Conservation (phyloP, 2,888 invertebrate species). For the Pseudanteris insignis region DNA sequence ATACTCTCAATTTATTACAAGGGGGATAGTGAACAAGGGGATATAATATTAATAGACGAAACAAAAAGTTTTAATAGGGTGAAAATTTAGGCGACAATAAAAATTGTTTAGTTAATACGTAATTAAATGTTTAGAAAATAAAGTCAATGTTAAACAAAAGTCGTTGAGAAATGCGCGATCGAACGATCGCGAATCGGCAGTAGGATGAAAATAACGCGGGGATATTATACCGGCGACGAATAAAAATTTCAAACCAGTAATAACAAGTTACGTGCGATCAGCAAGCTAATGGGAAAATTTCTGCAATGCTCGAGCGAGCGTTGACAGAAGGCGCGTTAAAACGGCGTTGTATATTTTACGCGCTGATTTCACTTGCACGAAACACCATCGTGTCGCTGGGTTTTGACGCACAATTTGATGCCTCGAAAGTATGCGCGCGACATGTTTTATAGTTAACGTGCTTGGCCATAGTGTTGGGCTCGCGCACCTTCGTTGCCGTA, state of each 20-base stretch:
- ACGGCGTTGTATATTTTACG: constrained; percentile 19
- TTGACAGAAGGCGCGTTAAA: constrained; percentile 10
- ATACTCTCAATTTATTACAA: no score
- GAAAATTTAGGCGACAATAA: no score
- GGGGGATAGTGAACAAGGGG: no score
- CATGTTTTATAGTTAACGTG: background rate
- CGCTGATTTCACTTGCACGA: constrained; percentile 26
- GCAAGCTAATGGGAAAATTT: constrained; percentile 20
- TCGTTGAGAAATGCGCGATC: no score
- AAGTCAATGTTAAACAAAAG: no score
- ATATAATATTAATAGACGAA: no score
- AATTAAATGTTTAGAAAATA: no score
- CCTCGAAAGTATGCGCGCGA: constrained; percentile 13
- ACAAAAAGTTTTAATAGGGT: no score
- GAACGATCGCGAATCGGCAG: no score
- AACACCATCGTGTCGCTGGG: constrained; percentile 12
- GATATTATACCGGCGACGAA: background rate
- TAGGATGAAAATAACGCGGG: no score
- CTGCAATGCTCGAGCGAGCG: constrained; percentile 9
- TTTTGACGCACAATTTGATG: constrained; percentile 27
- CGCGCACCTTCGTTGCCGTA: background rate
- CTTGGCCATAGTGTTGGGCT: no score
- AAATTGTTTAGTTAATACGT: no score
- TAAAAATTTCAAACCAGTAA: constrained; percentile 23
- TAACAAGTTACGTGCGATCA: constrained; percentile 18